Evolutionary conservation across 2,113 vertebrate genomes (phyloP), one percentile per base, ranked within the genome.

Genomic region (Brachypteracias leptosomus): DNA sequence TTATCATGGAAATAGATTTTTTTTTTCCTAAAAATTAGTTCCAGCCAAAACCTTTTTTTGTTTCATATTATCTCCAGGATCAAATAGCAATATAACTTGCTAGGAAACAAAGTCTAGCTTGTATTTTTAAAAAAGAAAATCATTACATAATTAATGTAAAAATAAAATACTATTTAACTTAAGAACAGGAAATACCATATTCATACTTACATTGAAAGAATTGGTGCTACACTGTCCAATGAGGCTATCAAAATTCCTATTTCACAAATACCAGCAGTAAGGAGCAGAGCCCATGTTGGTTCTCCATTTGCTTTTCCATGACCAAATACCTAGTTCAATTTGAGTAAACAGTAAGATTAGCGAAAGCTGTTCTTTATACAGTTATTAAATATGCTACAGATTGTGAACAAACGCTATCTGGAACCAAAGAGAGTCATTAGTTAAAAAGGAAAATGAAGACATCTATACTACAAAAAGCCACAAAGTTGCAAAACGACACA

Each of bases 191-290:
- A 75, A 5, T 16, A 58, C 9, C 22, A 29, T 21, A 15, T 20
- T 55, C 7, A 47, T 82, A 97, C 99, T 98, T 96, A 99, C 99
- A 99, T 99, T 73, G 99, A 99, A 55, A 99, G 98, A 97, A 99
- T 99, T 3, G 99, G 99, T 49, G 99, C 99, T 92, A 99, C 99
- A 0, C 98, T 98, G 55, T 99, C 99, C 97, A 99, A 96, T 2
- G 99, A 99, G 58, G 99, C 99, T 24, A 99, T 99, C 90, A 99
- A 98, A 92, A 99, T 99, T 67, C 99, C 99, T 1, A 98, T 99
- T 96, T 99, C 99, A 89, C 99, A 99, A 96, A 99, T 99, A 44
- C 98, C 96, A 38, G 98, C 98, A 3, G 99, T 99, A 93, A 99
- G 98, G 44, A 99, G 97, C 95, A 99, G 96, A 68, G 99, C 99